Evolutionary conservation across 2,888 invertebrate genomes (phyloP), one percentile per base, ranked within the genome.

Genomic region (Tribolium freemani): DNA sequence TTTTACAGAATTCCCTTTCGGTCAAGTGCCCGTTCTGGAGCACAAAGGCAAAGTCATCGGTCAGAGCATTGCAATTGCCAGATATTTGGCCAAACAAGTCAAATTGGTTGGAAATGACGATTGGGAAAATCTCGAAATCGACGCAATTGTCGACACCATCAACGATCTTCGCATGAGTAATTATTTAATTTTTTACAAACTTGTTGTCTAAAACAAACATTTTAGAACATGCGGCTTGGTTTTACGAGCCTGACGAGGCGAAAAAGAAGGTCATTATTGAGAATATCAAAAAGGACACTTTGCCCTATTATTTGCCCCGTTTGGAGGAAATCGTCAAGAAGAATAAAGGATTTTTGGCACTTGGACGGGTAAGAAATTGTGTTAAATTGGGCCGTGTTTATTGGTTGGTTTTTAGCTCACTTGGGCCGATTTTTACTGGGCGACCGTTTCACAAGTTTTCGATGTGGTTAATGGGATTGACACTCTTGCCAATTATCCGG

Each of bases 351-450:
- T 89, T 89, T 76, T 86, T 91, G 73, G 89, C 88, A 71, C 83
- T 87, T 78, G 85, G 84, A 77, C 87, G 87, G 84, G 88, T 88
- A 76, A 45, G 46, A 26, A 26, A 26, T 3, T 26, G 26, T 3
- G 50, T 11, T 50, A 50, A 48, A 16, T 10, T 5, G 16, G 2
- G 1, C n/a, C 0, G 10, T 31, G 38, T 31, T 10, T n/a, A 16
- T 57, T 57, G 1, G 2, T 56, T 13, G 9, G 2, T 50, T 79
- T 78, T 71, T 57, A 81, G 79, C 68, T 92, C 30, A 90, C 91
- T 46, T 92, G 91, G 91, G 92, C 91, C 64, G 92, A 92, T 83
- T 79, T 92, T 10, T 87, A 87, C 72, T 90, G 92, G 75, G 90
- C 90, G 69, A 89, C 88, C 68, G 84, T 90, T 76, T 84, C 20